A percentile compares a stretch with the other conserved stretches of the same genome.
Conservation (phyloP, 2,113 vertebrate genomes). For the Poeciliopsis turrubarensis region DNA sequence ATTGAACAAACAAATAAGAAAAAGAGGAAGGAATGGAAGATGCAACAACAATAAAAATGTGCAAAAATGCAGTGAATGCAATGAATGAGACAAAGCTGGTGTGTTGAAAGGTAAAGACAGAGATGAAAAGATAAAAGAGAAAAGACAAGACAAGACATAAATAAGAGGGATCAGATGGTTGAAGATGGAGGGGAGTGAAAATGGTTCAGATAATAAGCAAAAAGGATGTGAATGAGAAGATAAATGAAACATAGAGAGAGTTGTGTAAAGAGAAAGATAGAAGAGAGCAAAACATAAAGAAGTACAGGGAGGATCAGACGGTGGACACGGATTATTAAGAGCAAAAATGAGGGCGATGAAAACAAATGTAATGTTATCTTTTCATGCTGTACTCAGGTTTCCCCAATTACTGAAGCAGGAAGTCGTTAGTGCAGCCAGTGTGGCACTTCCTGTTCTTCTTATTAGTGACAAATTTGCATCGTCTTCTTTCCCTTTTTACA, state of each 20-base stretch:
- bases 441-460: slow-evolving; percentile 52
- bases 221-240: background rate
- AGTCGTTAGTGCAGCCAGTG: slow-evolving; percentile 51
- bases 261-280: background rate
- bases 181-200: background rate
- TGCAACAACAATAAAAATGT: background rate
- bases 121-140: background rate
- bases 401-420: slow-evolving; percentile 70
- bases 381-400: slow-evolving; percentile 46
- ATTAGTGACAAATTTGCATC: slow-evolving; percentile 52
- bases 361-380: slow-evolving; percentile 39
- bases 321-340: background rate
- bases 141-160: background rate
- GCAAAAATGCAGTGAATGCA: background rate
- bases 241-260: background rate
- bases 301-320: background rate
- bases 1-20: background rate
- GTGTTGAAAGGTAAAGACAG: background rate
- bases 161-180: background rate
- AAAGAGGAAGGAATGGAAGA: background rate
- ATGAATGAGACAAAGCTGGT: no score
- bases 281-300: background rate
- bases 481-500: slow-evolving; percentile 36
- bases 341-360: background rate
- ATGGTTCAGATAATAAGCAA: background rate